These are phyloP conservation scores for Shargacucullia verbasci DNA, from an alignment of 2,888 invertebrate genomes.

Conservation along the genomic window DNA sequence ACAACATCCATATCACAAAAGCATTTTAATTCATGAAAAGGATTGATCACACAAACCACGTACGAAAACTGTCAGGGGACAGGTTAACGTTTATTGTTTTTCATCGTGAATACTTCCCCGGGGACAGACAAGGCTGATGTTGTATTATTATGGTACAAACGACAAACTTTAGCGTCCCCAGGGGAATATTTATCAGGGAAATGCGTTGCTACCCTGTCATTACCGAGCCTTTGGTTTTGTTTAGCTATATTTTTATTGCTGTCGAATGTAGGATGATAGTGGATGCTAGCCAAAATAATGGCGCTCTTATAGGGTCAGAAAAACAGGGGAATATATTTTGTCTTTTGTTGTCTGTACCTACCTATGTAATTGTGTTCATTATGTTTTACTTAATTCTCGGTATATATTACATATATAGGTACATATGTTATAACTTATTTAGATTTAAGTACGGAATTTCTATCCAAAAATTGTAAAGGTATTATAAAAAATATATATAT, in stretches of 20 bases:
- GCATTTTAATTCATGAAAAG: slow-evolving; percentile 37
- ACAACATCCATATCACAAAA: slow-evolving; percentile 7
- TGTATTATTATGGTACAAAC: slow-evolving; percentile 48
- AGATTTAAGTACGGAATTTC: too few relatives aligned
- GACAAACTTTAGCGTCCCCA: slow-evolving; percentile 42
- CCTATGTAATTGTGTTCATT: too few relatives aligned
- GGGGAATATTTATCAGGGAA: slow-evolving; percentile 55
- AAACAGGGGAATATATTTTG: slow-evolving; percentile 6
- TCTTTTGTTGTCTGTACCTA: not conserved
- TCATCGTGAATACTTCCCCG: slow-evolving; percentile 51
- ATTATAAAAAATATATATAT: too few relatives aligned
- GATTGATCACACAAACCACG: slow-evolving; percentile 43
- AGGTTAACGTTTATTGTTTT: slow-evolving; percentile 65
- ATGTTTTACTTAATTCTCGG: too few relatives aligned
- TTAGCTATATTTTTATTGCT: slow-evolving; percentile 29
- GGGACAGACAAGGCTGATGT: slow-evolving; percentile 37
- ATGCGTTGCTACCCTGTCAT: slow-evolving; percentile 38
- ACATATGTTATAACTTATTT: too few relatives aligned
- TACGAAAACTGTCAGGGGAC: slow-evolving; percentile 49
- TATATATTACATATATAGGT: too few relatives aligned
- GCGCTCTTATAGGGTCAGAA: slow-evolving; percentile 7
- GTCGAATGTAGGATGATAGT: slow-evolving; percentile 13
- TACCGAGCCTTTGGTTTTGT: slow-evolving; percentile 33
- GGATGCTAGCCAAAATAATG: slow-evolving; percentile 24
- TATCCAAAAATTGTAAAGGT: too few relatives aligned